Evolutionary conservation across 2,888 invertebrate genomes (phyloP).

Genomic region (Abrostola tripartita): DNA sequence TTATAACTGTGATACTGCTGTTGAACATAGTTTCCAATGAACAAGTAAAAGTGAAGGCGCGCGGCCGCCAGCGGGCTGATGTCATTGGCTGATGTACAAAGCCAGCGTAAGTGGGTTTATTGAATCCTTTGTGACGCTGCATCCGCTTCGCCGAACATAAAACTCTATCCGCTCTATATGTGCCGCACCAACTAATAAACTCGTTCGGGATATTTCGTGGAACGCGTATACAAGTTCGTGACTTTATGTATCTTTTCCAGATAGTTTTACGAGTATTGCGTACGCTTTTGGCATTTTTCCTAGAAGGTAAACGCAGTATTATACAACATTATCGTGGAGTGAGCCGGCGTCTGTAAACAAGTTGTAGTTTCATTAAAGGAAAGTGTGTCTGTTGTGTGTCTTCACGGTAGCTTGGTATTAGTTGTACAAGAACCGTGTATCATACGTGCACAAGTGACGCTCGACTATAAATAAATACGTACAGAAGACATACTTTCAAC

Average conservation of each 20-base stretch:
- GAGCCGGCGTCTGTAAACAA: not conserved
- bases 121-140: conserved; percentile 25
- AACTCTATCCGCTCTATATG: conserved; percentile 1
- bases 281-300: conserved; percentile 1
- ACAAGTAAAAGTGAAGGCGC: no score
- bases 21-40: not conserved
- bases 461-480: no score
- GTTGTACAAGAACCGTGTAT: no score
- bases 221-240: conserved; percentile 7
- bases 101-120: conserved; percentile 16
- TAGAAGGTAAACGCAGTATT: conserved; percentile 3
- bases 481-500: no score
- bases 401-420: no score
- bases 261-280: conserved; percentile 10
- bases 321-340: not conserved
- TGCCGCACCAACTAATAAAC: conserved; percentile 19
- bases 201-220: conserved; percentile 9
- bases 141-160: conserved; percentile 11
- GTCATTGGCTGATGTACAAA: conserved; percentile 12
- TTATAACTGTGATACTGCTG: no score
- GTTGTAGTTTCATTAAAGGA: not conserved
- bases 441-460: no score
- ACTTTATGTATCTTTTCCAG: conserved; percentile 7
- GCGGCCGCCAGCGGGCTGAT: conserved; percentile 1
- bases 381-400: not conserved